Percentiles rank a stretch among this genome's conserved stretches.
phyloP scores from a whole-genome alignment of 53 echinoderm and acorn worm genomes.

The Antedon mediterranea region DNA sequence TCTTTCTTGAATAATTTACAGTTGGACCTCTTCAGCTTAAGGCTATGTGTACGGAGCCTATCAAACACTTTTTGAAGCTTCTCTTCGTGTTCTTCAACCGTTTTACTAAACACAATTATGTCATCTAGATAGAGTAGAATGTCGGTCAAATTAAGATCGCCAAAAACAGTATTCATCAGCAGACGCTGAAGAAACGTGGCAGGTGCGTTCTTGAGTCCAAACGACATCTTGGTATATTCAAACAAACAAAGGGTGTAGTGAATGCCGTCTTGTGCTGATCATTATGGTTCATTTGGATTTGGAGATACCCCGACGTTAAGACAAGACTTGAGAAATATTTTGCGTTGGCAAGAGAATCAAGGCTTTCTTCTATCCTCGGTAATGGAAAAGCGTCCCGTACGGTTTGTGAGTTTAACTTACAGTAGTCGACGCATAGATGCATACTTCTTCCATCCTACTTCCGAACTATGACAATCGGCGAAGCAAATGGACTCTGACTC shows the following conservation, averaged over 20 bases:
- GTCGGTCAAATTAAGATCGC: conserved; percentile 1
- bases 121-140: conserved; percentile 14
- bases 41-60: background rate
- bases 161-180: conserved; percentile 9
- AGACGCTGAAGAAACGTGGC: conserved; percentile 13
- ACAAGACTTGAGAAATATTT: conserved; percentile 20
- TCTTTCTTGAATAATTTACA: conserved; percentile 7
- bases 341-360: conserved; percentile 13
- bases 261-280: conserved; percentile 13
- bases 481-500: conserved; percentile 2
- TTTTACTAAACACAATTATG: conserved; percentile 2
- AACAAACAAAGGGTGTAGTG: conserved; percentile 6
- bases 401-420: conserved; percentile 21
- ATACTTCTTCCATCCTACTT: conserved; percentile 22
- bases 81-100: background rate
- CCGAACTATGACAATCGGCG: no score
- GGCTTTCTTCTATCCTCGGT: conserved; percentile 19
- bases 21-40: conserved; percentile 8
- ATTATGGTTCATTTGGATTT: conserved; percentile 5
- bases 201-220: conserved; percentile 23
- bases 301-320: conserved; percentile 14
- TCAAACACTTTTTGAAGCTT: conserved; percentile 3
- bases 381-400: conserved; percentile 14
- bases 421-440: conserved; percentile 16
- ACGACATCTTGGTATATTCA: conserved; percentile 18